Evolutionary conservation across 1,140 invertebrate species (phyloP).

Genomic region (Diabrotica virgifera): DNA sequence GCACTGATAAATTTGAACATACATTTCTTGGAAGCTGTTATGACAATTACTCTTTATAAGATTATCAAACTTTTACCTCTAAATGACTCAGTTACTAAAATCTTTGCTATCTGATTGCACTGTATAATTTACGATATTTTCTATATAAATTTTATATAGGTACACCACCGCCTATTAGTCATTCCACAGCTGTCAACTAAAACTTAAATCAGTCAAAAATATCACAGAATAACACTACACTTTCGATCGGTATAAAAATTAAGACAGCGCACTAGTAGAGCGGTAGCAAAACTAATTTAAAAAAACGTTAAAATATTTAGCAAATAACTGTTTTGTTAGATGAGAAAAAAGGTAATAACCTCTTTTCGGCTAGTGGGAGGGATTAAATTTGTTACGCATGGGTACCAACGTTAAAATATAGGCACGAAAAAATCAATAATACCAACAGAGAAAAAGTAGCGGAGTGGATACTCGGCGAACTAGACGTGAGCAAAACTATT

Average conservation of each 20-base stretch:
- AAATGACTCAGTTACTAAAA: neutral
- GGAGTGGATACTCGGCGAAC: no score
- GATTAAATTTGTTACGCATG: slow-evolving; percentile 26
- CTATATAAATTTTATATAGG: slow-evolving; percentile 15
- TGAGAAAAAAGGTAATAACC: slow-evolving; percentile 41
- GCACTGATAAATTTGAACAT: no score
- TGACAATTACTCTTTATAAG: neutral
- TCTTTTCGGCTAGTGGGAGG: slow-evolving; percentile 44
- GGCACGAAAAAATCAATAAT: neutral
- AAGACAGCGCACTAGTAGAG: slow-evolving; percentile 7
- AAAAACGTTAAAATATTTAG: slow-evolving; percentile 35
- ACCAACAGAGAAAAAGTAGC: neutral
- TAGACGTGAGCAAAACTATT: no score
- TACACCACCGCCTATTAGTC: slow-evolving; percentile 24
- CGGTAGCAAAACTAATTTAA: slow-evolving; percentile 12
- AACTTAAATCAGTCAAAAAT: slow-evolving; percentile 11
- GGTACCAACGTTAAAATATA: slow-evolving; percentile 9
- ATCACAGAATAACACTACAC: slow-evolving; percentile 6
- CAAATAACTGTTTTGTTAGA: slow-evolving; percentile 43
- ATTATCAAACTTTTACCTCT: slow-evolving; percentile 10
- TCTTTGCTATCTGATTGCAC: slow-evolving; percentile 1
- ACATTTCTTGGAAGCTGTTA: no score
- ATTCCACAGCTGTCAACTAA: slow-evolving; percentile 20
- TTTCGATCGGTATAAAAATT: slow-evolving; percentile 7
- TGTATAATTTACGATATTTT: slow-evolving; percentile 5